Base-by-base conservation (phyloP, 1,140 invertebrate species). In the Aethina tumida region DNA sequence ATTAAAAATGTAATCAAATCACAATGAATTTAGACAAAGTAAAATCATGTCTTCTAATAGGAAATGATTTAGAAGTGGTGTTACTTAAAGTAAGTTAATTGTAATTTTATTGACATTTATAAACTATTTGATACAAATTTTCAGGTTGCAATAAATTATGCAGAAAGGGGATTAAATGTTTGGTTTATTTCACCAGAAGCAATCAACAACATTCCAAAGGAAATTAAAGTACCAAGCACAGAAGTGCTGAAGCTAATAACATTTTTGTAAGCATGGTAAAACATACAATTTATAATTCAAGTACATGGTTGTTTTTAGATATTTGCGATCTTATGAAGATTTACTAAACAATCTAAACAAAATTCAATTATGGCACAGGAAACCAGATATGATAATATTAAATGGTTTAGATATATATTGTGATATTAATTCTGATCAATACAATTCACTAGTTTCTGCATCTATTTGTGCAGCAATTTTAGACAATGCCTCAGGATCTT, bases 181-280 rank as follows among this genome's bases (percentile, higher is more conserved):
- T 58, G 55, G 55, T 44, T 54, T 32, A 50, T 58, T 22, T 50
- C 53, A 6, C 35, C 41, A 13, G 7, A 50, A 33, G 29, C 40
- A 4, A 32, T 58, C 22, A 35, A 54, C 8, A 43, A 35, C 25
- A 15, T 56, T 3, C 55, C 55, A 15, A 16, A 41, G 22, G 37
- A 46, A 28, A 41, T 52, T 18, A 35, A 40, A 31, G 30, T 32
- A 9, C 55, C 55, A 2, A 47, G 43, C 17, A 52, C 50, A 25
- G 46, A 53, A 18, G 33, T 54, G 21, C 29, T 56, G 8, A 40
- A 48, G 19, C 37, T 56, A 12, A 56, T 56, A 30, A 54, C 49
- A 2, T 58, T 58, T 35, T 41, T 58, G 53, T 56, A 44, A 52
- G 44, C 45, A 7, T 32, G 7, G 5, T 8, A 32, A 12, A 32